A percentile compares a stretch with the other conserved stretches of the same genome.
Evolutionary conservation across 2,888 invertebrate genomes (phyloP).

Genomic region (Nowickia ferox): DNA sequence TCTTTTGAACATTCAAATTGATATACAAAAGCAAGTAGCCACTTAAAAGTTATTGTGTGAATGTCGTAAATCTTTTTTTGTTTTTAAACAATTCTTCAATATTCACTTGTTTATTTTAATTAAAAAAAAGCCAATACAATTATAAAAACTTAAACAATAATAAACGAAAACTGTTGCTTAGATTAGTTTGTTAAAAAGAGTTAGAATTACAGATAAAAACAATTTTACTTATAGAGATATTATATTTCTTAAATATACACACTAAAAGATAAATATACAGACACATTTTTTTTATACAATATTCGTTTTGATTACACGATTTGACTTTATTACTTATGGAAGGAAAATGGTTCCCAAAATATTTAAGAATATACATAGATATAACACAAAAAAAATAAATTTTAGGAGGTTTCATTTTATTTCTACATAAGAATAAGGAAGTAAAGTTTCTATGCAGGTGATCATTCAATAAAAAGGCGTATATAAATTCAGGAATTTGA

Average conservation of each 20-base stretch:
- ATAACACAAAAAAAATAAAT: conserved; percentile 13
- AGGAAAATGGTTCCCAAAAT: background rate
- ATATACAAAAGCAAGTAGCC: conserved; percentile 34
- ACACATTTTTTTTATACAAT: conserved; percentile 22
- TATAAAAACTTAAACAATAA: background rate
- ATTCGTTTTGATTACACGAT: conserved; percentile 42
- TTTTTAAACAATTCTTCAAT: conserved; percentile 9
- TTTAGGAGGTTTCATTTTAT: background rate
- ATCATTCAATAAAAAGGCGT: background rate
- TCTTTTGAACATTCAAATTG: conserved; percentile 21
- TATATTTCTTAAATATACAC: background rate
- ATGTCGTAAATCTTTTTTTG: conserved; percentile 1
- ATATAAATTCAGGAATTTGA: background rate
- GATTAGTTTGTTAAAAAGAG: conserved; percentile 16
- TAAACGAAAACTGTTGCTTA: conserved; percentile 10
- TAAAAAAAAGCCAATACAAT: conserved; percentile 29
- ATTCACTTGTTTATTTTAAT: conserved; percentile 12
- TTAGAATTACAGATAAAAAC: conserved; percentile 3
- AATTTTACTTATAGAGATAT: background rate
- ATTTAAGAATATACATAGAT: background rate
- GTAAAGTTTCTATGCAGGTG: background rate
- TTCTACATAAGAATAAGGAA: background rate
- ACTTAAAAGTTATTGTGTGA: conserved; percentile 21
- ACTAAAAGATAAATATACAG: conserved; percentile 9
- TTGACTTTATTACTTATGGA: conserved; percentile 13